phyloP scores from a whole-genome alignment of 2,113 vertebrate genomes.

The Lathamus discolor region DNA sequence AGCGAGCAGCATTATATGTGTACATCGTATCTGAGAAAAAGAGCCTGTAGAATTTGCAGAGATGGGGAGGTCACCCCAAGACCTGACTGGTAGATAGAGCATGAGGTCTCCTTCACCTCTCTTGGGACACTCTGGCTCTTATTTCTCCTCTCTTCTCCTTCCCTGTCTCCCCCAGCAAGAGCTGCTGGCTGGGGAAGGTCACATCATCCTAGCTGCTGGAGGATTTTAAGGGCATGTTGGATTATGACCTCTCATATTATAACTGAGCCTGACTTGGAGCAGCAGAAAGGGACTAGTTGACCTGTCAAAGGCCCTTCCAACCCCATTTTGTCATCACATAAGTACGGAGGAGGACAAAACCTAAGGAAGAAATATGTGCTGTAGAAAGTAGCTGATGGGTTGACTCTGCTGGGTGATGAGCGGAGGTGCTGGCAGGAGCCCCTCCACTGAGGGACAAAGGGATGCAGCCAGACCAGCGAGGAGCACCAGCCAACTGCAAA shows the following conservation, averaged over 20 bases:
- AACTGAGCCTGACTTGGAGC: neutral
- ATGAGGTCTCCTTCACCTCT: neutral
- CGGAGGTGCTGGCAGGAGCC: neutral
- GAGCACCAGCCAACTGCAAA: neutral
- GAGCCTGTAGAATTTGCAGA: neutral
- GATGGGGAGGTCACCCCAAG: neutral
- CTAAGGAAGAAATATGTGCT: neutral
- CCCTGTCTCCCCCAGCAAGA: neutral
- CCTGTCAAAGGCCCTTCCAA: conserved; percentile 2
- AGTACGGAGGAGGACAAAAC: neutral
- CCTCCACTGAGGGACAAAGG: neutral
- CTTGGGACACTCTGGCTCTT: neutral
- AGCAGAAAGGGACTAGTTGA: neutral
- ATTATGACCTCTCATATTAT: neutral
- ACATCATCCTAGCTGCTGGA: neutral
- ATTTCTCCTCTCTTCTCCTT: neutral
- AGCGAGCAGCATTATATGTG: neutral
- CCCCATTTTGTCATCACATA: neutral
- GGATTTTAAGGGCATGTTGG: neutral
- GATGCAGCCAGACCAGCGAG: neutral
- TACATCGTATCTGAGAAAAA: neutral
- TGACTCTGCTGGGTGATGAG: neutral
- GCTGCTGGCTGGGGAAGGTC: neutral
- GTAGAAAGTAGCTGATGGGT: neutral
- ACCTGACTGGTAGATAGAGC: neutral